Conservation (phyloP, 2,113 vertebrate species). For the Thalassarche chlororhynchos region DNA sequence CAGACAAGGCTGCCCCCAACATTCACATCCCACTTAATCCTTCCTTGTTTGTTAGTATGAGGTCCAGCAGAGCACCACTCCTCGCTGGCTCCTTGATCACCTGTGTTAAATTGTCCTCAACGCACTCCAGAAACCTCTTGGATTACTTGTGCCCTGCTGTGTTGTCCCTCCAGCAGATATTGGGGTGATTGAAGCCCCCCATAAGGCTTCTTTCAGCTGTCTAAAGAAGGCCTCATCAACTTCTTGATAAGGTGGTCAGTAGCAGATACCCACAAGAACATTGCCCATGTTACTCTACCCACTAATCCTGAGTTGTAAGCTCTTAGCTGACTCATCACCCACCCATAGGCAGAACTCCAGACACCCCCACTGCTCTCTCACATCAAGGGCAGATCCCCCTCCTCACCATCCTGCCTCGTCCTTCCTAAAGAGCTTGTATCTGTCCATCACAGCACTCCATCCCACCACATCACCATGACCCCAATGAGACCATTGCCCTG, state of each 20-base stretch:
- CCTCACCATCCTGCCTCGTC: neutral
- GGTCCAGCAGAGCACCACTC: neutral
- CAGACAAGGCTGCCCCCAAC: neutral
- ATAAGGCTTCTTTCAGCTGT: neutral
- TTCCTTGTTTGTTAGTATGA: neutral
- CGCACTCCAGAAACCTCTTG: neutral
- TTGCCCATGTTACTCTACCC: neutral
- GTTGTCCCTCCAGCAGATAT: neutral
- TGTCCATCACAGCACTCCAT: neutral
- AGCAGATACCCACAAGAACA: neutral
- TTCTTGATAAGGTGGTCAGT: neutral
- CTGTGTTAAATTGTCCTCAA: neutral
- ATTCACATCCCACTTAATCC: neutral
- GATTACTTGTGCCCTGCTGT: neutral
- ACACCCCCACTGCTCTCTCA: neutral
- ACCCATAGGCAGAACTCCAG: neutral
- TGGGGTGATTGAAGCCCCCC: neutral
- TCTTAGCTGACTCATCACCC: neutral
- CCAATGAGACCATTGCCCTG: neutral
- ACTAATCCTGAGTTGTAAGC: neutral
- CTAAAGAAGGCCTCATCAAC: neutral
- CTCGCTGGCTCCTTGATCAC: neutral
- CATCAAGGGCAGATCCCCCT: neutral
- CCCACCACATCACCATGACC: neutral
- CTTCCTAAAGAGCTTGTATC: neutral